These are phyloP conservation scores for Stenurella melanura DNA, from an alignment of 2,888 invertebrate genomes.

Conservation along the genomic window DNA sequence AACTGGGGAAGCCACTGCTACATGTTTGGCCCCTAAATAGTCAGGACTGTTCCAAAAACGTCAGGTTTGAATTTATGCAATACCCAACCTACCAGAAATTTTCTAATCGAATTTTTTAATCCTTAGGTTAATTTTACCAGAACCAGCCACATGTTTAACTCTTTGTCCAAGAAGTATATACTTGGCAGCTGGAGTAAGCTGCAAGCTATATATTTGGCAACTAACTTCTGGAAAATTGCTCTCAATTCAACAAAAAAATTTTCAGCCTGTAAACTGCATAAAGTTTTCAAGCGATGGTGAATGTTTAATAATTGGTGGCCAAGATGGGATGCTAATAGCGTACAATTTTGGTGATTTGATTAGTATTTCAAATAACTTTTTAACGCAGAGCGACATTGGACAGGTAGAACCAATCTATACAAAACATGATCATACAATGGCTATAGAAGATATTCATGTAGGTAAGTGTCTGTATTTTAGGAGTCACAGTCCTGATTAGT, in stretches of 20 bases:
- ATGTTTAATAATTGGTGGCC: slow-evolving; percentile 86
- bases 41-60: slow-evolving; percentile 81
- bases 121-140: slow-evolving; percentile 83
- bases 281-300: slow-evolving; percentile 86
- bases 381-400: slow-evolving; percentile 75
- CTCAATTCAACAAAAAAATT: slow-evolving; percentile 84
- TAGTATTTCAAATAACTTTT: slow-evolving; percentile 65
- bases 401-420: slow-evolving; percentile 79
- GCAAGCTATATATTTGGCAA: slow-evolving; percentile 93
- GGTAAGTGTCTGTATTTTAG: slow-evolving; percentile 73
- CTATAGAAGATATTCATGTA: slow-evolving; percentile 86
- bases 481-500: too few species aligned
- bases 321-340: slow-evolving; percentile 89
- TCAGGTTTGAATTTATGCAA: slow-evolving; percentile 65
- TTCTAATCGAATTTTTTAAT: not conserved
- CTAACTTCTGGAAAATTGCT: slow-evolving; percentile 84
- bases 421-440: slow-evolving; percentile 87
- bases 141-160: slow-evolving; percentile 82
- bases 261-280: slow-evolving; percentile 85
- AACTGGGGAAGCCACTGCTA: slow-evolving; percentile 85
- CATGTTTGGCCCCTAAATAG: slow-evolving; percentile 91
- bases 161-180: slow-evolving; percentile 83
- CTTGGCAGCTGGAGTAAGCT: slow-evolving; percentile 85
- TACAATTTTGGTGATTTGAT: slow-evolving; percentile 79
- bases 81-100: not conserved